A percentile compares a stretch with the other conserved stretches of the same genome.
phyloP scores from a whole-genome alignment of 2,888 invertebrate genomes.

The Automeris io region DNA sequence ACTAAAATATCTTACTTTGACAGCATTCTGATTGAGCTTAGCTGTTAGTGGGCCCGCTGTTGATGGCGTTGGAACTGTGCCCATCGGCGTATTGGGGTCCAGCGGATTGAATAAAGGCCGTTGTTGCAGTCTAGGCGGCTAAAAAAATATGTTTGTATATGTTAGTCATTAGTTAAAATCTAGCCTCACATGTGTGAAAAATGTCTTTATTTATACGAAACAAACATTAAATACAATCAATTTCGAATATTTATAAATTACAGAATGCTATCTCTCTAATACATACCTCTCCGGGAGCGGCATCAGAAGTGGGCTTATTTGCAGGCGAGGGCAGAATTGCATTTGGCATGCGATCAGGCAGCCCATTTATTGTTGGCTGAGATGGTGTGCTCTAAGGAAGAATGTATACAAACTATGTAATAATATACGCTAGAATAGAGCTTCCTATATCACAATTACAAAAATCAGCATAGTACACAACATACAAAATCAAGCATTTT shows the following conservation, averaged over 20 bases:
- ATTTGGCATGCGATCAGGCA: not conserved
- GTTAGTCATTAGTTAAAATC: no score
- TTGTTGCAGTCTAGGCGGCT: slow-evolving; percentile 57
- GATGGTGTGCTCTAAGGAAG: slow-evolving; percentile 12
- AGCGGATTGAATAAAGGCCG: slow-evolving; percentile 58
- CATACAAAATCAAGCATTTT: no score
- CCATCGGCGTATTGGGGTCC: slow-evolving; percentile 38
- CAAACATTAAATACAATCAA: no score
- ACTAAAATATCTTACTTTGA: slow-evolving; percentile 61
- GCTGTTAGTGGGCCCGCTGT: slow-evolving; percentile 76
- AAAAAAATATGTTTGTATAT: slow-evolving; percentile 1
- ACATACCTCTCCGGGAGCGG: not conserved
- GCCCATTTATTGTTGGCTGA: not conserved
- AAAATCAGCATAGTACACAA: no score
- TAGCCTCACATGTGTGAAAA: no score
- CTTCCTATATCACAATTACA: no score
- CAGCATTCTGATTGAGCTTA: slow-evolving; percentile 76
- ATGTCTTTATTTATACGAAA: not conserved
- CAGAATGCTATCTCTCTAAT: no score
- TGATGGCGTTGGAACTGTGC: slow-evolving; percentile 50
- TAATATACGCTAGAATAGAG: no score
- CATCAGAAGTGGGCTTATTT: not conserved
- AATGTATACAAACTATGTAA: no score
- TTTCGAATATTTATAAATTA: no score
- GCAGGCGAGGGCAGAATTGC: not conserved